A percentile compares a stretch with the other conserved stretches of the same genome.
These are phyloP conservation scores for Dryomyza anilis DNA, from an alignment of 2,888 invertebrate species.

Conservation along the genomic window DNA sequence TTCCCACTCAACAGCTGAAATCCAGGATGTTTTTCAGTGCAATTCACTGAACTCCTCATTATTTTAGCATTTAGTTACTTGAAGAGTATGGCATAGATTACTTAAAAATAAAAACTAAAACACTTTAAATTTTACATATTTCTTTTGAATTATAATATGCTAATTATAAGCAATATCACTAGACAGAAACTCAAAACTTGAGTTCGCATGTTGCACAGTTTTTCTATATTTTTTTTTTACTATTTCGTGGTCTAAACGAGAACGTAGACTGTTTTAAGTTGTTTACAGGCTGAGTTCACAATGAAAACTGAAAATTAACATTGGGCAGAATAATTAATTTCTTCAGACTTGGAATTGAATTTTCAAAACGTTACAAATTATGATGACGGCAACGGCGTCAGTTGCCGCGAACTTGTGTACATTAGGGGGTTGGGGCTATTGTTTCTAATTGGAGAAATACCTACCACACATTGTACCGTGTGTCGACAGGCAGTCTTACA, in stretches of 20 bases:
- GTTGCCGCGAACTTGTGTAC: neutral
- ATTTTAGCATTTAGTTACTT: too few species aligned
- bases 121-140: constrained; percentile 18
- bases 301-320: constrained; percentile 42
- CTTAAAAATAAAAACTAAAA: too few species aligned
- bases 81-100: too few species aligned
- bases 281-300: constrained; percentile 44
- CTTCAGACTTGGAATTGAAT: neutral
- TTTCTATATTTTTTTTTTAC: too few species aligned
- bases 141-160: constrained; percentile 41
- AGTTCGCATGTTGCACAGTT: constrained; percentile 43
- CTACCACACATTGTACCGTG: too few species aligned
- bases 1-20: constrained; percentile 51
- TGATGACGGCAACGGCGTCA: constrained; percentile 7
- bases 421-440: too few species aligned
- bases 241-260: too few species aligned
- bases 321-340: constrained; percentile 22
- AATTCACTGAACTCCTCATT: too few species aligned
- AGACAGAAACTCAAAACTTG: constrained; percentile 52
- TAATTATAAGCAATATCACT: constrained; percentile 49
- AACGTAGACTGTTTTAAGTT: constrained; percentile 27
- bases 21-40: too few species aligned
- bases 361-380: neutral
- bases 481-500: too few species aligned
- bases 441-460: neutral